These are phyloP conservation scores for Diarsia mendica DNA, from an alignment of 2,888 invertebrate species.

Conservation along the genomic window DNA sequence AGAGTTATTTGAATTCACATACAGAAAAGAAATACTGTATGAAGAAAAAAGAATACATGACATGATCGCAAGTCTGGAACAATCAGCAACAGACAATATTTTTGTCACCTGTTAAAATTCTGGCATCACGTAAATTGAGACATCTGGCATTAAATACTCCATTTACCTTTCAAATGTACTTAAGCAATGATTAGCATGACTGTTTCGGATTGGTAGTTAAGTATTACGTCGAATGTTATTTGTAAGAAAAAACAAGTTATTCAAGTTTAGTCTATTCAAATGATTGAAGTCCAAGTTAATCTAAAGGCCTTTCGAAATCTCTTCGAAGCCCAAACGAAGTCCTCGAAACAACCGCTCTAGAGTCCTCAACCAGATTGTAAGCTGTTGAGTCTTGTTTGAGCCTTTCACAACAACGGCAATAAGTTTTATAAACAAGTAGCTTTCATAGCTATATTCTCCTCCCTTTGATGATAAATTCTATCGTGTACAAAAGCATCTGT, in stretches of 20 bases:
- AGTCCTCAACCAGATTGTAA: constrained; percentile 6
- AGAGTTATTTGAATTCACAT: background rate
- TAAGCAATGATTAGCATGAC: background rate
- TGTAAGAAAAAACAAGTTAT: constrained; percentile 13
- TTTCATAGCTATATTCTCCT: background rate
- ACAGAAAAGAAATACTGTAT: background rate
- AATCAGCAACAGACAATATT: constrained; percentile 11
- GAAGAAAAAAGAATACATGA: background rate
- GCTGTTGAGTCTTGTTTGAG: constrained; percentile 18
- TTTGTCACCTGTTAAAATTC: background rate
- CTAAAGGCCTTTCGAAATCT: background rate
- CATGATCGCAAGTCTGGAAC: background rate
- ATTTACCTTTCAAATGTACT: constrained; percentile 10
- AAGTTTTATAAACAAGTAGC: constrained; percentile 12
- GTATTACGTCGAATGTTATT: constrained; percentile 7
- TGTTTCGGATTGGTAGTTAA: background rate
- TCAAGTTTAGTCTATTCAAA: constrained; percentile 2
- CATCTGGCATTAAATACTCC: background rate
- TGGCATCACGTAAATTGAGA: background rate
- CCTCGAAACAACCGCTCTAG: constrained; percentile 1
- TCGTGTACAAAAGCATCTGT: constrained; percentile 43
- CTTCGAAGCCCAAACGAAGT: background rate
- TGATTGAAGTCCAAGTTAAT: constrained; percentile 7
- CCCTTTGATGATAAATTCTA: constrained; percentile 42
- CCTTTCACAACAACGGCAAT: constrained; percentile 14